These are phyloP conservation scores for Drosophila bocqueti DNA, from an alignment of 1,140 invertebrate genomes.

Conservation along the genomic window DNA sequence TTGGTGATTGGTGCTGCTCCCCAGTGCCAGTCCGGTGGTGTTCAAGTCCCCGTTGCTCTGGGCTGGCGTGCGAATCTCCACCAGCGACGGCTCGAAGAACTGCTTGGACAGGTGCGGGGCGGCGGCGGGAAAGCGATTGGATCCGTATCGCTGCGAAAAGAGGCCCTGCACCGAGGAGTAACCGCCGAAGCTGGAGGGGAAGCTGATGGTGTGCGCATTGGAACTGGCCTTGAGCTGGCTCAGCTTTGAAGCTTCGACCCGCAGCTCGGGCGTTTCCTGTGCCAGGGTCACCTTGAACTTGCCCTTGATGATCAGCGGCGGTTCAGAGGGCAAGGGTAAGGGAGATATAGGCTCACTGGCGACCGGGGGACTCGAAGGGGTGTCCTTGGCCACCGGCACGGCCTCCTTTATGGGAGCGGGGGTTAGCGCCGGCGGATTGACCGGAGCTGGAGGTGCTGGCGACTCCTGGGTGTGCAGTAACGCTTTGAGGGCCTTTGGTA, in stretches of 20 bases:
- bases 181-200: conserved; percentile 87
- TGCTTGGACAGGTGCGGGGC: conserved; percentile 89
- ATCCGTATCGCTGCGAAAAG: conserved; percentile 82
- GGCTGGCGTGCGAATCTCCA: conserved; percentile 91
- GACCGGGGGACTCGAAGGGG: not conserved
- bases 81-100: conserved; percentile 92
- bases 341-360: conserved; percentile 18
- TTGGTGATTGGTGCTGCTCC: conserved; percentile 56
- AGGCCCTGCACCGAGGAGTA: conserved; percentile 86
- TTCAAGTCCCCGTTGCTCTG: conserved; percentile 88
- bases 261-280: conserved; percentile 86
- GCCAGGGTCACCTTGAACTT: conserved; percentile 82
- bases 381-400: not conserved
- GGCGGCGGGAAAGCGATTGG: conserved; percentile 77
- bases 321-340: conserved; percentile 45
- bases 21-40: conserved; percentile 16
- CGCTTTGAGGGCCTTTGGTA: conserved; percentile 75
- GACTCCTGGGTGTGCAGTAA: conserved; percentile 66
- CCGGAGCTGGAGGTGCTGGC: not conserved
- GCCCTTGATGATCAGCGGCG: conserved; percentile 67
- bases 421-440: not conserved
- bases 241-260: conserved; percentile 84
- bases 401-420: not conserved
- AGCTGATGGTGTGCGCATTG: conserved; percentile 88
- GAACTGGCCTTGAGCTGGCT: conserved; percentile 78